Evolutionary conservation across 2,113 vertebrate species (phyloP).

Genomic region (Scortum barcoo): DNA sequence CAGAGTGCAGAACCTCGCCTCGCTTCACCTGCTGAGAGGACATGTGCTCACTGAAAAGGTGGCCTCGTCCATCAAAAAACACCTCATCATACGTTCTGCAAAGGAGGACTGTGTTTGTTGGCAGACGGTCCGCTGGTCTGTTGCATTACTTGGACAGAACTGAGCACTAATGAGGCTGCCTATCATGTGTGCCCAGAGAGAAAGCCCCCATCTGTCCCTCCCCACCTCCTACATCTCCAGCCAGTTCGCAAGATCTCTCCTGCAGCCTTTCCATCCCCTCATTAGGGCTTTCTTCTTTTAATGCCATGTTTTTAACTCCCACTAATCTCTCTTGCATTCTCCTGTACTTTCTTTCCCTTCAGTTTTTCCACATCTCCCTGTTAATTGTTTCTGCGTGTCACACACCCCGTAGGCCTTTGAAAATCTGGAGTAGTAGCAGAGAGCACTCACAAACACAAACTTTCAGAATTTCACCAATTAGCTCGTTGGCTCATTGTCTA

Average conservation of each 20-base stretch:
- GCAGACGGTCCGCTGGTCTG: conserved; percentile 54
- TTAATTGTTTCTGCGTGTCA: conserved; percentile 61
- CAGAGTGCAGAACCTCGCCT: conserved; percentile 45
- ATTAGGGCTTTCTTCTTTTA: conserved; percentile 57
- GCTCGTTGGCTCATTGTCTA: not conserved
- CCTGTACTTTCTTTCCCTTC: conserved; percentile 29
- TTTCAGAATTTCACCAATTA: conserved; percentile 26
- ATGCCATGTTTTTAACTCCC: conserved; percentile 57
- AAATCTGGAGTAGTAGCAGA: conserved; percentile 23
- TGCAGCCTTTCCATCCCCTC: conserved; percentile 65
- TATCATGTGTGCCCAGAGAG: conserved; percentile 67
- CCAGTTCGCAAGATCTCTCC: conserved; percentile 56
- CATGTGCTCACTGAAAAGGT: conserved; percentile 69
- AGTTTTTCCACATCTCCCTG: conserved; percentile 44
- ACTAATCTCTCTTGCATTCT: conserved; percentile 41
- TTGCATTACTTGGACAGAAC: conserved; percentile 67
- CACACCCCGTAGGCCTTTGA: conserved; percentile 14
- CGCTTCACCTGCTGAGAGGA: conserved; percentile 68
- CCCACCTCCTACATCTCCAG: conserved; percentile 55
- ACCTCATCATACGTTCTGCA: conserved; percentile 41
- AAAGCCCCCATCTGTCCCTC: conserved; percentile 19
- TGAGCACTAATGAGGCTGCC: conserved; percentile 79
- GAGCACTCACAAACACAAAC: conserved; percentile 21
- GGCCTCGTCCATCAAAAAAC: conserved; percentile 51
- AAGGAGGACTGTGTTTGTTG: conserved; percentile 53